A percentile compares a stretch with the other conserved stretches of the same genome.
Evolutionary conservation across 92 coral and sea anemone species (phyloP).

Genomic region (Palythoa heliodiscus): DNA sequence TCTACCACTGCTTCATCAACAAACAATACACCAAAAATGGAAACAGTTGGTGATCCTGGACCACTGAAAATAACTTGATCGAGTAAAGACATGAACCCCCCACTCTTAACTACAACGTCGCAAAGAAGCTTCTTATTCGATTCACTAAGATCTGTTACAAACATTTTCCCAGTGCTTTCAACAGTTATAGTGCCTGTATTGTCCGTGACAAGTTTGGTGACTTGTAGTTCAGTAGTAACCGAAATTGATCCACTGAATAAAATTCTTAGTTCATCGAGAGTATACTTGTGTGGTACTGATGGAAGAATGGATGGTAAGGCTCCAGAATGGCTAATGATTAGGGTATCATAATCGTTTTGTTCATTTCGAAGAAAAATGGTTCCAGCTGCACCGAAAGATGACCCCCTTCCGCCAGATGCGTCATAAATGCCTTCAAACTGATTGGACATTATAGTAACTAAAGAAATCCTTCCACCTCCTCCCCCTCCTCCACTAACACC

Average conservation of each 20-base stretch:
- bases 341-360: constrained; percentile 42
- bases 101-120: constrained; percentile 51
- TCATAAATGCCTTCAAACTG: constrained; percentile 57
- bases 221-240: constrained; percentile 42
- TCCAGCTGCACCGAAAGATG: constrained; percentile 55
- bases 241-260: constrained; percentile 42
- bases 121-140: constrained; percentile 41
- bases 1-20: constrained; percentile 46
- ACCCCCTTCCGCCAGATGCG: constrained; percentile 60
- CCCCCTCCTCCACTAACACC: constrained; percentile 63
- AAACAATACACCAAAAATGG: constrained; percentile 46
- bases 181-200: constrained; percentile 58
- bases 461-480: constrained; percentile 60
- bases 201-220: constrained; percentile 51
- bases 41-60: constrained; percentile 49
- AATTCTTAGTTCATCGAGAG: constrained; percentile 51
- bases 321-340: constrained; percentile 51
- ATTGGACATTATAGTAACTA: constrained; percentile 32
- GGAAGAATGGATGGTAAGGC: constrained; percentile 46
- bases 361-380: constrained; percentile 52
- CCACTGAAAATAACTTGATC: constrained; percentile 50
- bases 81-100: constrained; percentile 48
- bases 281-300: constrained; percentile 1
- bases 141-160: constrained; percentile 33
- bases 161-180: constrained; percentile 32